Evolutionary conservation across 2,113 vertebrate genomes (phyloP), one percentile per base, ranked within the genome.

Genomic region (Siphamia tubifer): DNA sequence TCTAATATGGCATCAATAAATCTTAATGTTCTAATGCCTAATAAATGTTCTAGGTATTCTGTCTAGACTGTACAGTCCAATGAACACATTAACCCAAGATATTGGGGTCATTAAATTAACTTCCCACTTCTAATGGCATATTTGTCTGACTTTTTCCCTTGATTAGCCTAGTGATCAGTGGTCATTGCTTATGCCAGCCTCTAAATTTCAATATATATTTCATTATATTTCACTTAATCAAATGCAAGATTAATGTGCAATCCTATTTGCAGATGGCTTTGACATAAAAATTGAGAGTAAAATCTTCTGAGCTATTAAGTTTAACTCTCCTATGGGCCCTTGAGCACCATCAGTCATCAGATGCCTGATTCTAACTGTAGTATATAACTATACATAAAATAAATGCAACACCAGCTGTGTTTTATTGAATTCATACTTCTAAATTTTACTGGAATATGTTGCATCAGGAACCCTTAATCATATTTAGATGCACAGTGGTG

Each of bases 51-150:
- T 63, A 74, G 49, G 48, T 82, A 38, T 77, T 65, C 75, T 47
- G 79, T 81, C 76, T 71, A 66, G 82, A 82, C 86, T 73, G 28
- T 43, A 49, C 66, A 80, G 72, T 72, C 73, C 79, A 72, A 57
- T 79, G 78, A 82, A 77, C 71, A 63, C 73, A 86, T 87, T 82
- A 79, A 78, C 78, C 78, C 53, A 64, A 64, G 55, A 61, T 55
- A 71, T 48, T 49, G 44, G 21, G 65, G 36, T 68, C 79, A 68
- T 86, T 77, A 71, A 73, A 71, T 81, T 60, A 74, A 68, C 57
- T 79, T 19, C 68, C 48, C 64, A 34, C 54, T 66, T 32, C 36
- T 57, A 76, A 74, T 13, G 25, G 63, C 54, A 45, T 57, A 39
- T 69, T 51, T 52, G 53, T 74, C 70, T 60, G 60, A 73, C 68